These are phyloP conservation scores for Rhipidura dahli DNA, from an alignment of 2,113 vertebrate species.

Conservation along the genomic window DNA sequence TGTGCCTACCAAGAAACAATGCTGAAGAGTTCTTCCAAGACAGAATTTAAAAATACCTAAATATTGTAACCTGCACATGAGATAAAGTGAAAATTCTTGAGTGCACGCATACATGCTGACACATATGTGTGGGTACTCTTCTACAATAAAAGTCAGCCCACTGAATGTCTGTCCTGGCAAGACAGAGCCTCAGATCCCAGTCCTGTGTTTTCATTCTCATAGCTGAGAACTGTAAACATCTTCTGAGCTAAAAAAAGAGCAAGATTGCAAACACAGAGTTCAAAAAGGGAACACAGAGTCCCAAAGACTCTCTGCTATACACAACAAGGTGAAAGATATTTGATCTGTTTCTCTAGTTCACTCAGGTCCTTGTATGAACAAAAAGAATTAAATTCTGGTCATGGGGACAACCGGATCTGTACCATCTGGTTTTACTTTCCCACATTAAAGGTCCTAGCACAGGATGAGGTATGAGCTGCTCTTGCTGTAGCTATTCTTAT, in stretches of 20 bases:
- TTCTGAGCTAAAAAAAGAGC: neutral
- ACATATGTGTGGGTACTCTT: neutral
- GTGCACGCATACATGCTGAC: rapidly evolving
- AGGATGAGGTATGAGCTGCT: neutral
- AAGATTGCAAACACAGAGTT: neutral
- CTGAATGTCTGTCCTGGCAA: neutral
- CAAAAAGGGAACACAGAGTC: neutral
- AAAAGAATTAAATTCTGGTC: neutral
- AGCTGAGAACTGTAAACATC: neutral
- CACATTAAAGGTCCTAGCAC: neutral
- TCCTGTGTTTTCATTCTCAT: neutral
- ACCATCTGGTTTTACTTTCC: neutral
- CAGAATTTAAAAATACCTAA: neutral
- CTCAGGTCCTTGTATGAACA: neutral
- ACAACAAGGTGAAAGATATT: neutral
- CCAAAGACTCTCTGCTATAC: neutral
- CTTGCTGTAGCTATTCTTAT: neutral
- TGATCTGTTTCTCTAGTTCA: neutral
- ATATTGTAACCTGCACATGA: neutral
- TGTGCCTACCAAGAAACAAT: neutral
- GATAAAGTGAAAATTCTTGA: neutral
- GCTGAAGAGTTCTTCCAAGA: neutral
- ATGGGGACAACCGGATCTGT: neutral
- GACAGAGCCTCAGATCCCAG: neutral
- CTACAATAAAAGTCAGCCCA: neutral